These are phyloP conservation scores for Todiramphus chloris DNA, from an alignment of 2,113 vertebrate species.

Conservation along the genomic window DNA sequence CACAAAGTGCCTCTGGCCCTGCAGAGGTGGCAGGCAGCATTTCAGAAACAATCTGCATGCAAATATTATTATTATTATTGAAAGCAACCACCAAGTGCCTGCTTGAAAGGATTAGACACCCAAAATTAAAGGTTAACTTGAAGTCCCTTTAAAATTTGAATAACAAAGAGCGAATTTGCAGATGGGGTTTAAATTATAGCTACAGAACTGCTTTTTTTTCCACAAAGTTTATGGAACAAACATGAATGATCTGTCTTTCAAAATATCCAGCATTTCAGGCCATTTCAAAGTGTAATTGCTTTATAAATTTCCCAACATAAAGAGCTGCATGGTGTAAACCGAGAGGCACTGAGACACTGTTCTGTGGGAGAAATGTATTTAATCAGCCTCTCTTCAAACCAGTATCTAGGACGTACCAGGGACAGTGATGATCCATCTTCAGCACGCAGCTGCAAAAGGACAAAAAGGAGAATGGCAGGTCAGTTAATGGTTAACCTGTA, in stretches of 20 bases:
- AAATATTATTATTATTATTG: not conserved
- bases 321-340: not conserved
- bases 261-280: not conserved
- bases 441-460: constrained; percentile 86
- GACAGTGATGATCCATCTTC: constrained; percentile 99
- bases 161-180: not conserved
- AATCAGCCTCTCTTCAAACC: not conserved
- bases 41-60: not conserved
- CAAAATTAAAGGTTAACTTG: not conserved
- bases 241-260: not conserved
- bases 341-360: not conserved
- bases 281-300: not conserved
- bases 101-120: not conserved
- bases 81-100: not conserved
- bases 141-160: not conserved
- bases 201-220: not conserved
- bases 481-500: not conserved
- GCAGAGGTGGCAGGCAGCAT: not conserved
- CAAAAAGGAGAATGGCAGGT: not conserved
- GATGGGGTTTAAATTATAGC: not conserved
- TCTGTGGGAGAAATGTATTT: not conserved
- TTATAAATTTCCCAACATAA: not conserved
- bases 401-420: constrained; percentile 83
- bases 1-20: not conserved
- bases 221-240: not conserved